Conservation (phyloP, 2,113 vertebrate species). For the Proteles cristata region DNA sequence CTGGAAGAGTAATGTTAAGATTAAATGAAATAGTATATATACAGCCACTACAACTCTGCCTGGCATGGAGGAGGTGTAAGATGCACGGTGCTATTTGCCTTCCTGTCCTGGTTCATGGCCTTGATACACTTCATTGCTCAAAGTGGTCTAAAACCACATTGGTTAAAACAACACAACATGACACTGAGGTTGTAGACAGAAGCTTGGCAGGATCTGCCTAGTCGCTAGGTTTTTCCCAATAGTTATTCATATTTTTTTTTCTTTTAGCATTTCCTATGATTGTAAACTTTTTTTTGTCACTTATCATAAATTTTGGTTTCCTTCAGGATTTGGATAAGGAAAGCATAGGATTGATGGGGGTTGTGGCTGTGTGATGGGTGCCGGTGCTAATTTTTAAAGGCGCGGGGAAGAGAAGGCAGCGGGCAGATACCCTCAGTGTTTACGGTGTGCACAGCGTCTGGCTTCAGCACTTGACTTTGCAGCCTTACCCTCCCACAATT, state of each 20-base stretch:
- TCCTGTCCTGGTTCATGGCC: not conserved
- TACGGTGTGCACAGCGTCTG: not conserved
- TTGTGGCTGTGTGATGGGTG: not conserved
- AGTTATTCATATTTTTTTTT: not conserved
- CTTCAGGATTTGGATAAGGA: not conserved
- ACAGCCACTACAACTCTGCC: not conserved
- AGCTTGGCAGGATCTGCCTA: not conserved
- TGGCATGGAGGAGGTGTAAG: not conserved
- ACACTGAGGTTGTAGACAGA: not conserved
- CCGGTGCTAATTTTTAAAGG: not conserved
- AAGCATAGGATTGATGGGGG: not conserved
- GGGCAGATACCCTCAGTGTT: not conserved
- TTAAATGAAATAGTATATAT: not conserved
- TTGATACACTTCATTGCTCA: conserved; percentile 6
- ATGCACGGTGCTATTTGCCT: not conserved
- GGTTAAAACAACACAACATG: not conserved
- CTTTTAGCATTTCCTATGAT: not conserved
- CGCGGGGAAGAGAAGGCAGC: not conserved
- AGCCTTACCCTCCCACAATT: not conserved
- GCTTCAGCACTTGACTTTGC: not conserved
- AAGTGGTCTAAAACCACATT: not conserved
- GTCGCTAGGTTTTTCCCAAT: not conserved
- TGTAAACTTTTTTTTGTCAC: not conserved
- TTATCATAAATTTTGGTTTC: not conserved
- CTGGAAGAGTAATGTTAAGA: not conserved